phyloP scores from a whole-genome alignment of 2,797 vertebrate genomes.

The Acrossocheilus fasciatus region DNA sequence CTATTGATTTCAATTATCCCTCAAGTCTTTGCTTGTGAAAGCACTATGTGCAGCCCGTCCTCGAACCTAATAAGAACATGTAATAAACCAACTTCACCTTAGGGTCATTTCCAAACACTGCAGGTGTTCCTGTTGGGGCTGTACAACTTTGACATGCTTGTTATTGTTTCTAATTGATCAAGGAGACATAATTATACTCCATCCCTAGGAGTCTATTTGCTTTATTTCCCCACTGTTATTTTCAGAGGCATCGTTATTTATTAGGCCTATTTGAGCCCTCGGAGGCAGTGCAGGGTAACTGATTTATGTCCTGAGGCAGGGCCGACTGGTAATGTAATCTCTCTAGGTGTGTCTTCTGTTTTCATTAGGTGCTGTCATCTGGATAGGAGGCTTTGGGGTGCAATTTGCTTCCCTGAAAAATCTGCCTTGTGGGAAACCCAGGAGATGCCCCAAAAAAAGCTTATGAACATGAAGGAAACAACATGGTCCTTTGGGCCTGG shows the following conservation, averaged over 20 bases:
- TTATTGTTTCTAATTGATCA: slow-evolving; percentile 46
- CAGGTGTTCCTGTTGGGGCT: slow-evolving; percentile 17
- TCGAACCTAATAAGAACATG: slow-evolving; percentile 33
- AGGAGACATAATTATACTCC: slow-evolving; percentile 42
- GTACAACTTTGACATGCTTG: slow-evolving; percentile 3
- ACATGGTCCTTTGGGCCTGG: background rate
- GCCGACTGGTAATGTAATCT: slow-evolving; percentile 76
- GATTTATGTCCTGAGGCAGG: slow-evolving; percentile 75
- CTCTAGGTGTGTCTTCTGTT: slow-evolving; percentile 67
- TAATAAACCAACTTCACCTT: slow-evolving; percentile 37
- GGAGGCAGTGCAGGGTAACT: slow-evolving; percentile 54
- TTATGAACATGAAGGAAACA: background rate
- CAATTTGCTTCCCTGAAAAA: slow-evolving; percentile 52
- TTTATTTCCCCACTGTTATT: slow-evolving; percentile 13
- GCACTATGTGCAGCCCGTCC: slow-evolving; percentile 19
- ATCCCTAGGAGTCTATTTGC: slow-evolving; percentile 22
- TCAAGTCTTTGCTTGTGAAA: slow-evolving; percentile 35
- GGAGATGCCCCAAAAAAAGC: slow-evolving; percentile 42
- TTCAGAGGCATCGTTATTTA: slow-evolving; percentile 41
- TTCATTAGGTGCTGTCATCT: slow-evolving; percentile 78
- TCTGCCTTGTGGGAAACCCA: slow-evolving; percentile 48
- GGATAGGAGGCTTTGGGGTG: slow-evolving; percentile 63
- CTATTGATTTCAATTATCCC: slow-evolving; percentile 58
- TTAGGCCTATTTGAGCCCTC: slow-evolving; percentile 25
- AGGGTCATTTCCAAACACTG: slow-evolving; percentile 32